Base-by-base conservation (phyloP, 2,888 invertebrate species). In the Drosophila mimica region DNA sequence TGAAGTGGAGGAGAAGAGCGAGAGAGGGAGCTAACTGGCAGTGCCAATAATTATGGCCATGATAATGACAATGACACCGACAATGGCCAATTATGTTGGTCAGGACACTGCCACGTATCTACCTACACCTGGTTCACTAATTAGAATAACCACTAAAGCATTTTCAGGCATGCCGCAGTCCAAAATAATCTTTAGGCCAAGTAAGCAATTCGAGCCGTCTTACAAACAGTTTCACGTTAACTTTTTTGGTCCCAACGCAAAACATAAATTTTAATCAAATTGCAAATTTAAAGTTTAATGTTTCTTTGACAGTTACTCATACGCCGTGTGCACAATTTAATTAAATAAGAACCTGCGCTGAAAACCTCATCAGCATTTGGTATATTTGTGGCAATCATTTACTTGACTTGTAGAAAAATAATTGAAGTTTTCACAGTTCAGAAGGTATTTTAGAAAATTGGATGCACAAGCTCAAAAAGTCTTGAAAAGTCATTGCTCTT, bases 51-150 rank as follows among this genome's bases (percentile, higher is more conserved):
- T 79, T 76, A 70, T 67, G 69, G 28, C 54, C 76, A 79, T 71
- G 83, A 74, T 82, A 89, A 84, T 88, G 88, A 88, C 80, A 90
- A 83, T 74, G 90, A 76, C 89, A 88, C 74, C 74, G 61, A 73
- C 79, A 78, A 79, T 70, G 66, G 68, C 73, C 79, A 81, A 79
- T 79, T 81, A 81, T 73, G 66, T 64, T 61, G 73, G 67, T 66
- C 82, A 73, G 66, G 54, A 81, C 15, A 28, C 40, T 15, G 48
- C 60, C 74, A 28, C 58, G 40, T 46, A 33, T 48, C 25, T 40
- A 31, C 43, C 30, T 34, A 51, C 56, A 36, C 60, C 46, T 48
- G 31, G 28, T 28, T 28, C 49, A 46, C 63, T 78, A 79, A 79
- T 79, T 79, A 70, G 67, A 69, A 68, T 60, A 70, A 60, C 79